Evolutionary conservation across 2,113 vertebrate species (phyloP).

Genomic region (Heterotis niloticus): DNA sequence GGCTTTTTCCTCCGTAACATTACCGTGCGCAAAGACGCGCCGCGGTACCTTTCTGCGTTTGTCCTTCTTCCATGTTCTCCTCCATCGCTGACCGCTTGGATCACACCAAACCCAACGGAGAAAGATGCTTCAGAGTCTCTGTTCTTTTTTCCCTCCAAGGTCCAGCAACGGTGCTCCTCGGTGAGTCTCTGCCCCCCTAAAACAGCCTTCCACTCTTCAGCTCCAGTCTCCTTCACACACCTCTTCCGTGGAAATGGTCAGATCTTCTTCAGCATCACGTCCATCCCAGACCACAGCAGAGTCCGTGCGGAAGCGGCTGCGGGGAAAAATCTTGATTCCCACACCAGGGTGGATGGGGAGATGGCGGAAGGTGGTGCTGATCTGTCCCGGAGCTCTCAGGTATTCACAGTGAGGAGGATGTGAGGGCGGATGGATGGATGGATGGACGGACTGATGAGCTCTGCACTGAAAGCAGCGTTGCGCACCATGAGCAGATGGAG

Average conservation of each 20-base stretch:
- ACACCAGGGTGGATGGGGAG: no score
- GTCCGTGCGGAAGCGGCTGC: conserved; percentile 67
- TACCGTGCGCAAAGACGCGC: neutral
- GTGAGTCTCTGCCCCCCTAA: conserved; percentile 63
- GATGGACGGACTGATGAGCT: conserved; percentile 59
- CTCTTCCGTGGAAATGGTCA: conserved; percentile 79
- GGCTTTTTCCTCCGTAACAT: neutral
- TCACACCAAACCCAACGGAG: conserved; percentile 65
- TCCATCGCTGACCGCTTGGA: conserved; percentile 74
- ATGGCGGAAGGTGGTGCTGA: conserved; percentile 36
- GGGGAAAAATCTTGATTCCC: conserved; percentile 52
- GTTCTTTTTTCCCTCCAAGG: conserved; percentile 52
- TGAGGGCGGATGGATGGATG: conserved; percentile 51
- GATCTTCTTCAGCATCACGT: conserved; percentile 72
- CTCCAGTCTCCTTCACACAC: conserved; percentile 75
- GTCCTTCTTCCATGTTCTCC: conserved; percentile 89
- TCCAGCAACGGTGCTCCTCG: conserved; percentile 61
- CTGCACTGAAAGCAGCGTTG: conserved; percentile 65
- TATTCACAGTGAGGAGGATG: no score
- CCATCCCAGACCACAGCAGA: conserved; percentile 68
- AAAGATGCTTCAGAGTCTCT: conserved; percentile 59
- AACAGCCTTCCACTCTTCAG: conserved; percentile 48
- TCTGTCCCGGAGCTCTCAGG: no score
- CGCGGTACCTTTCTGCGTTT: conserved; percentile 81
- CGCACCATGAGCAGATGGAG: conserved; percentile 72